Evolutionary conservation across 2,888 invertebrate genomes (phyloP), one percentile per base, ranked within the genome.

Genomic region (Spialia ferax): DNA sequence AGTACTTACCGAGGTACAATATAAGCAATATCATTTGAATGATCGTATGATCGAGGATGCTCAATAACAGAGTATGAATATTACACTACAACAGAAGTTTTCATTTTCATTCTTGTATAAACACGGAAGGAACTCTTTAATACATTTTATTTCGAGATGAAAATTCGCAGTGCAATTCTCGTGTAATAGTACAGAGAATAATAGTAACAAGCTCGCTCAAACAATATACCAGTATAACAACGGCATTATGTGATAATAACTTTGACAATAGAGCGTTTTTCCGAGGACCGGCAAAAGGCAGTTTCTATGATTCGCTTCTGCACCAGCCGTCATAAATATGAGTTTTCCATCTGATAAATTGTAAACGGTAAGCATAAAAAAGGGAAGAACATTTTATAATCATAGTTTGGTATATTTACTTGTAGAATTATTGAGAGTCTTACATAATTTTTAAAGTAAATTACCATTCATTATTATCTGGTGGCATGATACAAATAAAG

Each of bases 181-280:
- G 29, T 22, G 10, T 20, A 5, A n/a, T 15, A 50, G 10, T 13
- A 11, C 48, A 23, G 32, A 57, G 8, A 57, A 64, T 38, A n/a
- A 32, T 48, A 35, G 22, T n/a, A 22, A 54, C 11, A 48, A 48
- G 59, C 18, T 48, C 15, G 32, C 55, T 45, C 55, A 56, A 56
- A 56, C 56, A 64, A 55, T 56, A 63, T 48, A 62, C 62, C 23
- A 62, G 35, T 48, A 57, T 22, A 64, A 57, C n/a, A 64, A 15
- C 35, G 15, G 64, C 32, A 50, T 64, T 48, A 48, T 64, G 22
- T 32, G 48, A 56, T 32, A 63, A 56, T 32, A 45, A 45, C 64
- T 64, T 35, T 23, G 64, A 57, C 56, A 57, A 64, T 57, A 22
- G 48, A 23, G 35, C 18, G 3, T 57, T 64, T 23, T 64, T 50